Conservation (phyloP, 2,797 vertebrate genomes). For the Bradypus variegatus region DNA sequence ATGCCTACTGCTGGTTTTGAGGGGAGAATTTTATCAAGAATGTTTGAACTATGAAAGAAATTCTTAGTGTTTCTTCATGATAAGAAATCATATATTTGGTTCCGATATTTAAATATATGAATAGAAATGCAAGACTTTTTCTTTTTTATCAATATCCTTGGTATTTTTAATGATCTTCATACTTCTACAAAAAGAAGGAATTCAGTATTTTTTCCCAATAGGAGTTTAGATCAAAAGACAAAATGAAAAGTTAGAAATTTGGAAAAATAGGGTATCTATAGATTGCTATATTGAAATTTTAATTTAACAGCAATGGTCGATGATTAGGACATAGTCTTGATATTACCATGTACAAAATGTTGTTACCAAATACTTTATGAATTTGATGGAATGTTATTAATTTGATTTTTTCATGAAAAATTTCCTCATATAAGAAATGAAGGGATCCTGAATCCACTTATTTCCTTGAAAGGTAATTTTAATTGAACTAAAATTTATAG, state of each 20-base stretch:
- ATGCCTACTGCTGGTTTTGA: neutral
- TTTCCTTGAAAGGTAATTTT: neutral
- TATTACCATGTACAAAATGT: neutral
- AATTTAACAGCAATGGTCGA: neutral
- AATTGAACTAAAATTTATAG: neutral
- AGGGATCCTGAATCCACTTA: neutral
- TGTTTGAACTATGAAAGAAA: neutral
- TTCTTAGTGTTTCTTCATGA: neutral
- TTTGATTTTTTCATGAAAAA: neutral
- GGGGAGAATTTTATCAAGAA: neutral
- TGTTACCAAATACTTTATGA: neutral
- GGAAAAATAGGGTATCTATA: neutral
- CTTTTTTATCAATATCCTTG: neutral
- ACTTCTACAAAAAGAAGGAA: neutral
- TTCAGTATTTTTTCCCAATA: neutral
- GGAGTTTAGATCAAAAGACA: neutral
- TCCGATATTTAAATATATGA: neutral
- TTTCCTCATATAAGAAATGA: neutral
- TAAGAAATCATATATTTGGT: neutral
- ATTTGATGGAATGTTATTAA: neutral
- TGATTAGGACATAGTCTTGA: neutral
- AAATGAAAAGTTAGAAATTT: neutral
- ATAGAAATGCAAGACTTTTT: neutral
- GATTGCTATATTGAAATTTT: neutral
- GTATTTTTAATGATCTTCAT: neutral